Base-by-base conservation (phyloP, 2,797 vertebrate genomes). In the Coreius guichenoti region DNA sequence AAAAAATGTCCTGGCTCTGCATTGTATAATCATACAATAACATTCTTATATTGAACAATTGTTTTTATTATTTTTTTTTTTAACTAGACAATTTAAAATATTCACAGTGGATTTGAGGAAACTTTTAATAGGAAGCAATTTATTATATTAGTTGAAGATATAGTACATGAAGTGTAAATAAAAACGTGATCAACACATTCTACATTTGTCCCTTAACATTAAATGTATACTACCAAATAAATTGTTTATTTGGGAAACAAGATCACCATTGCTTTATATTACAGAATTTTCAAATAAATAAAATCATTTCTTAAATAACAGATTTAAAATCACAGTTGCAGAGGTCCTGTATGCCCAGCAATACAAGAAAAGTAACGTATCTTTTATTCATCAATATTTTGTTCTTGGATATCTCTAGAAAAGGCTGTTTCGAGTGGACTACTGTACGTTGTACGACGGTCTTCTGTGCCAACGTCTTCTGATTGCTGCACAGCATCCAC, bases 391-490 rank as follows among this genome's bases (percentile, higher is more conserved):
- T 54, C 19, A 75, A 33, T 21, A 11, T 45, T 75, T 36, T 21
- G 1, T 36, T 75, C 31, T 51, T 54, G 4, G 63, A 54, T 5
- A 23, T 49, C 26, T 83, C 67, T 63, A 90, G 77, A 86, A 82
- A 31, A 88, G 70, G 36, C 80, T 78, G 82, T 72, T 49, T 14
- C 56, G 75, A 63, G 65, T 72, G 23, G 26, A 54, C 68, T 88
- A 86, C 33, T 86, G 78, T 0, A 88, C 14, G 6, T 80, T 82
- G 67, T 88, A 88, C 3, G 86, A 91, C 3, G 14, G 78, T 47
- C 81, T 80, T 87, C 88, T 87, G 33, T 70, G 75, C 84, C 78
- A 86, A 1, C 79, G 85, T 77, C 74, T 84, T n/a, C 73, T 88
- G n/a, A 91, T 17, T 63, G 84, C 45, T 11, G 68, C 26, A 54